Conservation (phyloP, 2,797 vertebrate genomes). For the Hydrocynus forskahlii region DNA sequence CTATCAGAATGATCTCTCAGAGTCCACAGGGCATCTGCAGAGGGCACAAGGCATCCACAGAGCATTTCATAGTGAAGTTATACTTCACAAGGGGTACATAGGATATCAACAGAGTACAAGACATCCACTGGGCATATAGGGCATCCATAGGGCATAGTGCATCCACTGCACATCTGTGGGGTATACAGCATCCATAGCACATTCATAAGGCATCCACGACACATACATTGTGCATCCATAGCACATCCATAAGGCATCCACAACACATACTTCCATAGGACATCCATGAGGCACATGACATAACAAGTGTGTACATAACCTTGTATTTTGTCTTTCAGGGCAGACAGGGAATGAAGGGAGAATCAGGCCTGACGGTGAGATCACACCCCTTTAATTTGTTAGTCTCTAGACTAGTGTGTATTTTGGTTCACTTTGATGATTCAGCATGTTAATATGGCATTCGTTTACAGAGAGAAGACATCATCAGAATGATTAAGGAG, state of each 20-base stretch:
- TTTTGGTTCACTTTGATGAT: not conserved
- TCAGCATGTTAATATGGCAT: not conserved
- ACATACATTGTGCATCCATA: not conserved
- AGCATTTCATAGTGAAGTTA: not conserved
- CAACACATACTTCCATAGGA: too few relatives aligned
- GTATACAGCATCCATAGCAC: not conserved
- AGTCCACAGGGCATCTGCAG: not conserved
- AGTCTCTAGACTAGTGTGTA: not conserved
- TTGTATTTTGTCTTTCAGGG: constrained; percentile 70
- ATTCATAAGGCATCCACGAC: not conserved
- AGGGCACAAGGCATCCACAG: not conserved
- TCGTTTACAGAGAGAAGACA: constrained; percentile 84
- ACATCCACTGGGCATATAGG: not conserved
- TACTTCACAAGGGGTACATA: not conserved
- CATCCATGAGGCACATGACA: too few relatives aligned
- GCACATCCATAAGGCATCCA: not conserved
- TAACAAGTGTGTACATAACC: not conserved
- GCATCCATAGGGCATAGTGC: not conserved
- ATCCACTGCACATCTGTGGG: not conserved
- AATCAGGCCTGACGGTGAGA: constrained; percentile 88
- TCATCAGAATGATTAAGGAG: constrained; percentile 91
- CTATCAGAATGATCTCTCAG: not conserved
- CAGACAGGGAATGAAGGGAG: constrained; percentile 83
- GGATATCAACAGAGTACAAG: too few relatives aligned
- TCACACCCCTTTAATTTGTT: not conserved